Evolutionary conservation across 2,113 vertebrate genomes (phyloP), one percentile per base, ranked within the genome.

Genomic region (Sorex araneus): DNA sequence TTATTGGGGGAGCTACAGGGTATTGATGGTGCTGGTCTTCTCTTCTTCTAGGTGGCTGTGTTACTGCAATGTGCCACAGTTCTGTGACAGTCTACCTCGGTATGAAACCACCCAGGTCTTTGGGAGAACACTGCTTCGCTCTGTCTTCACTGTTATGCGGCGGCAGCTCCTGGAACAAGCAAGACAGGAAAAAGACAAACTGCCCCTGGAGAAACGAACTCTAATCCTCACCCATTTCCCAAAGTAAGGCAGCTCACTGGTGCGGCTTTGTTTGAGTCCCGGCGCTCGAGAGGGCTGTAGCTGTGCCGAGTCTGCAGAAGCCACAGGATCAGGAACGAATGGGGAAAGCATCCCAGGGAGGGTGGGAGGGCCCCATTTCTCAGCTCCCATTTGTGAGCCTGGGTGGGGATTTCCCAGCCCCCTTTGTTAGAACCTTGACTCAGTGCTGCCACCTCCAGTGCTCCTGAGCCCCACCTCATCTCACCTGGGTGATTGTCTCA

Each of bases 211-310:
- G 96, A 99, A 99, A 96, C 98, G 99, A 94, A 99, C 99, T 43
- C 98, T 99, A 94, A 99, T 99, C 93, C 99, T 99, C 96, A 99
- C 99, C 94, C 99, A 99, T 97, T 99, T 99, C 94, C 99, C 99
- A 91, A 99, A 99, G 99, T 99, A 98, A 99, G 99, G 71, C 40
- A 3, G 0, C 0, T 2, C 4, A 3, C 77, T 18, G 57, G 66
- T 32, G 15, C 40, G 34, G 43, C 8, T 34, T 83, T 70, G 43
- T 63, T 64, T 73, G 32, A 32, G 9, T 13, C 23, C 9, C 9
- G 11, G 43, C 3, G 11, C 30, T 75, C 74, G 57, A 36, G n/a
- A 13, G 30, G 30, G 63, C 21, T 57, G 32, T 60, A 7, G 11
- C 0, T 0, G 6, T 4, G 15, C 40, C 3, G 50, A 36, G 69